Evolutionary conservation across 2,888 invertebrate genomes (phyloP).

Genomic region (Spicauda simplicius): DNA sequence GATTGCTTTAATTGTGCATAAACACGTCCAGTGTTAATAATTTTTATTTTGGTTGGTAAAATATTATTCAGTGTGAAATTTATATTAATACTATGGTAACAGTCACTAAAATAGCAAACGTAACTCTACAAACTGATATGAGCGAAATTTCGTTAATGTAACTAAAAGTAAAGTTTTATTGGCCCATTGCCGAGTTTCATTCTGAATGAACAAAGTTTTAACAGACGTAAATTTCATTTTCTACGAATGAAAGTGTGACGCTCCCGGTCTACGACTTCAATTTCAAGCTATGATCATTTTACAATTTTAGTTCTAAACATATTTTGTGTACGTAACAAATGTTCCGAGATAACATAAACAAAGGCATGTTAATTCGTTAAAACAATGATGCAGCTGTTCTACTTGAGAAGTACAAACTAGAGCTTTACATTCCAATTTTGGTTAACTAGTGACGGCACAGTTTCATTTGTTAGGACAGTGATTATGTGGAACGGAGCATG

Average conservation of each 20-base stretch:
- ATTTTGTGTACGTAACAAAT: background rate
- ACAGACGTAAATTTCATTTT: slow-evolving; percentile 29
- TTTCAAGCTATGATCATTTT: background rate
- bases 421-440: slow-evolving; percentile 8
- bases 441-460: slow-evolving; percentile 8
- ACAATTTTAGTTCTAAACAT: background rate
- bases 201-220: slow-evolving; percentile 15
- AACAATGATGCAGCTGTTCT: slow-evolving; percentile 5
- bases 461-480: slow-evolving; percentile 17
- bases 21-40: no score
- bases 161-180: slow-evolving; percentile 35
- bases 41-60: no score
- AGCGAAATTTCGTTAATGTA: slow-evolving; percentile 39
- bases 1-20: no score
- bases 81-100: no score
- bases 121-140: slow-evolving; percentile 24
- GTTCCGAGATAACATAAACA: background rate
- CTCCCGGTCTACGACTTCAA: background rate
- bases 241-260: slow-evolving; percentile 18
- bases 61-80: no score
- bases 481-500: slow-evolving; percentile 16
- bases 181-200: slow-evolving; percentile 27
- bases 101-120: background rate
- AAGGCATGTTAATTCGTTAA: background rate
- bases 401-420: background rate